Evolutionary conservation across 1,140 invertebrate species (phyloP).

Genomic region (Drosophila sucinea): DNA sequence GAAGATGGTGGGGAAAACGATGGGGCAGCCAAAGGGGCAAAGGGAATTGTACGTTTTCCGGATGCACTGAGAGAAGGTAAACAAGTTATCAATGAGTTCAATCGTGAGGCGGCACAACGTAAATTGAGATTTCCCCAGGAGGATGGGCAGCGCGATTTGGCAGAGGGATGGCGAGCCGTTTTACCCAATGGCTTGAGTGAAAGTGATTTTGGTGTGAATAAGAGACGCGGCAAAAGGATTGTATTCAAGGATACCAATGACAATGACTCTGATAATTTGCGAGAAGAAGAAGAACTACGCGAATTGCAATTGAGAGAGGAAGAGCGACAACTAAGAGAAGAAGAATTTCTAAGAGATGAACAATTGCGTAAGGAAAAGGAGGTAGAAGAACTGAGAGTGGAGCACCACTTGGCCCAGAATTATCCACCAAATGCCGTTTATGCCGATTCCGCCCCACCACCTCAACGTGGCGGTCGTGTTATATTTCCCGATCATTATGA

Average conservation of each 20-base stretch:
- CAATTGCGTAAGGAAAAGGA: conserved; percentile 29
- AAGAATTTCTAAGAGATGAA: conserved; percentile 19
- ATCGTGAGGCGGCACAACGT: conserved; percentile 62
- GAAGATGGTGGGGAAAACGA: conserved; percentile 15
- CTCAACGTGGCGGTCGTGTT: conserved; percentile 61
- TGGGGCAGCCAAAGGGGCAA: conserved; percentile 13
- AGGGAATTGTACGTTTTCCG: conserved; percentile 60
- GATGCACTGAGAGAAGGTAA: conserved; percentile 53
- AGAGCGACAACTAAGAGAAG: conserved; percentile 17
- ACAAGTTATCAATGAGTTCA: conserved; percentile 64
- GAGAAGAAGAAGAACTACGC: background rate
- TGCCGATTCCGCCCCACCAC: conserved; percentile 60
- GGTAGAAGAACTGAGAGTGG: conserved; percentile 24
- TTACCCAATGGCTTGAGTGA: conserved; percentile 51
- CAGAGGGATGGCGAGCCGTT: conserved; percentile 56
- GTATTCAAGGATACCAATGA: conserved; percentile 63
- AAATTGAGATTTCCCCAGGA: conserved; percentile 71
- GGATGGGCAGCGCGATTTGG: background rate
- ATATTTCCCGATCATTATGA: conserved; percentile 75
- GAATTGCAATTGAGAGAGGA: conserved; percentile 23
- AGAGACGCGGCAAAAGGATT: conserved; percentile 63
- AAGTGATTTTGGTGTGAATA: conserved; percentile 44
- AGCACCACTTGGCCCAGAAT: background rate
- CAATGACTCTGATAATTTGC: conserved; percentile 44
- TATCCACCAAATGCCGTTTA: conserved; percentile 59